phyloP scores from a whole-genome alignment of 2,113 vertebrate species.

The Nerophis ophidion region DNA sequence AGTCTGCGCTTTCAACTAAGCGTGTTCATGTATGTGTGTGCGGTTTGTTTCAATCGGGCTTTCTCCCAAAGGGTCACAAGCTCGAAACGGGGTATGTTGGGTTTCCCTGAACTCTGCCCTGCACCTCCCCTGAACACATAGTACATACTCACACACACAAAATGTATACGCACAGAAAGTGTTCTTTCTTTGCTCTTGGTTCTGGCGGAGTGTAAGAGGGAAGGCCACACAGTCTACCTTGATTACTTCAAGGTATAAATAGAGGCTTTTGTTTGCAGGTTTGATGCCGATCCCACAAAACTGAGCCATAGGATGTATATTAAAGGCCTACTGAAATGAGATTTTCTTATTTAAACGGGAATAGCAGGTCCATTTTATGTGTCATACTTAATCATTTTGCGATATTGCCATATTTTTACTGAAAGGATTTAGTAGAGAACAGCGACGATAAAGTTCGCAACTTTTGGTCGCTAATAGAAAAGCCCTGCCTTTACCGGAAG shows the following conservation, averaged over 20 bases:
- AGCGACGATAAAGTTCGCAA: too few species aligned
- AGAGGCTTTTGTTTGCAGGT: conserved; percentile 48
- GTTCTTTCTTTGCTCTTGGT: conserved; percentile 33
- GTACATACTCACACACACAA: conserved; percentile 9
- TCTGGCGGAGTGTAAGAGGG: conserved; percentile 19
- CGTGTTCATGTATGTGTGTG: conserved; percentile 24
- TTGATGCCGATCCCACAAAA: neutral
- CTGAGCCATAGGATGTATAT: conserved; percentile 17
- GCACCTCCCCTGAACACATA: conserved; percentile 42
- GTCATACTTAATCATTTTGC: too few species aligned
- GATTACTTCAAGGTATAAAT: conserved; percentile 37
- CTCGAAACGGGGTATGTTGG: conserved; percentile 38
- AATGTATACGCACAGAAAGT: conserved; percentile 37
- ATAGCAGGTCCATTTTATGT: too few species aligned
- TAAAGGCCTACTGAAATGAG: too few species aligned
- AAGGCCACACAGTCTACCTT: conserved; percentile 31
- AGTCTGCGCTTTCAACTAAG: conserved; percentile 32
- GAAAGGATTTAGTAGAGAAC: too few species aligned
- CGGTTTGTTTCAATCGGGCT: conserved; percentile 22
- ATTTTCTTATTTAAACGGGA: too few species aligned
- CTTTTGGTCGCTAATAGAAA: too few species aligned
- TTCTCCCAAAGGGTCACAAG: conserved; percentile 50
- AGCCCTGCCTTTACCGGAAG: too few species aligned
- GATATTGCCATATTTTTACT: too few species aligned
- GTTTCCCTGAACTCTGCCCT: conserved; percentile 63